Evolutionary conservation across 2,113 vertebrate species (phyloP), one percentile per base, ranked within the genome.

Genomic region (Tonatia bakeri): DNA sequence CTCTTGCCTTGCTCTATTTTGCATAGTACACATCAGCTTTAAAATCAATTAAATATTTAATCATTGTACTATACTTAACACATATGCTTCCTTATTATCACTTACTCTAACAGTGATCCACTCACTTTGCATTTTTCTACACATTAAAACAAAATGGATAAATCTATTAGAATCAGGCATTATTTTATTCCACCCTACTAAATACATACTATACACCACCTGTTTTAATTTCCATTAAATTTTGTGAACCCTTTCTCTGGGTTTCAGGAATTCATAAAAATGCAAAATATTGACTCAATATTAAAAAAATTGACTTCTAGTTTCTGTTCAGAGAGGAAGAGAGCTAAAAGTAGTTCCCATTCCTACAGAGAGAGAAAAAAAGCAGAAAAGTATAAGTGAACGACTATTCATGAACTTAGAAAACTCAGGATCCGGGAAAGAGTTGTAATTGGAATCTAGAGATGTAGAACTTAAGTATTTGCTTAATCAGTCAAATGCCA

Each of bases 371-470:
- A 4, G 1, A 12, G 52, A 4, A 17, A 33, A 33, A 40, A 73
- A 26, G 17, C 56, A 50, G 16, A 14, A 38, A 50, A 40, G 4
- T 64, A 3, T 6, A 79, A 75, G 36, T 43, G 36, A 64, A 83
- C 67, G 14, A 50, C 22, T 38, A 16, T 50, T 77, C 9, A 76
- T 69, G 26, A 92, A 26, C 33, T 56, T 10, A 83, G 76, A 50
- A 87, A 88, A 22, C 20, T 69, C 33, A 88, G 7, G 16, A 76
- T 19, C 40, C 12, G 61, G 16, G 22, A 77, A 22, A 52, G 40
- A 76, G 20, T 61, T 52, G 40, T 52, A 83, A 77, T 6, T 92
- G 10, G 77, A 95, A 92, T 61, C 13, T 61, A 59, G 31, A 84
- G 77, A n/a, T 7, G 59, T 2, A 43, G 17, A 83, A 70, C 50